Base-by-base conservation (phyloP, 2,888 invertebrate species). In the Saturnia japonica region DNA sequence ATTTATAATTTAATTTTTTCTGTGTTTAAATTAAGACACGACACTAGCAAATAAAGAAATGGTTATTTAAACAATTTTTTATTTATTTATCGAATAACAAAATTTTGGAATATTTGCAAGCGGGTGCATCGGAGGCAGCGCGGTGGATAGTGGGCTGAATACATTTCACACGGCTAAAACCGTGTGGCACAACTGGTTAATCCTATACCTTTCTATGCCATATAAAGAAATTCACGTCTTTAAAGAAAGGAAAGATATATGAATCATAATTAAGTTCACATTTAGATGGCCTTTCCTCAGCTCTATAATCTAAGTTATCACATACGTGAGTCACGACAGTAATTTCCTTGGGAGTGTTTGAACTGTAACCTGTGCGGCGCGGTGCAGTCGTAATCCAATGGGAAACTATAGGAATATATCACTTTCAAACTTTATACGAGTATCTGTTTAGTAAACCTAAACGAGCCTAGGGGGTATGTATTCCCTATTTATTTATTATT, bases 281-380 rank as follows among this genome's bases (percentile, higher is more conserved):
- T 74, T 73, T 74, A 72, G 69, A 69, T 71, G 71, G 71, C 71
- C 68, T 71, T 71, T 71, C 47, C 42, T 68, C 68, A 75, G 73
- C 76, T 79, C 80, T 80, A 80, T 78, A 77, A 78, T 82, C 77
- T 81, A 79, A 80, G 82, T 81, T 81, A 83, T 82, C 79, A 80
- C 76, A 77, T 77, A 77, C 78, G 77, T 77, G 79, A 81, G 79
- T 80, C 81, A 82, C 79, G 81, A 82, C 74, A 76, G 74, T 74
- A 75, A 78, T 75, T 79, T 76, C 77, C 77, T 76, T 74, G 75
- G 77, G 78, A 75, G 77, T 73, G 76, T 70, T 72, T 78, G 84
- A 83, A 80, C 84, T 82, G 74, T 80, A 81, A 74, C 82, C 80
- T 75, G 71, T 64, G 68, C 54, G 54, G 19, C 51, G 51, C 54